A percentile compares a stretch with the other conserved stretches of the same genome.
These are phyloP conservation scores for Acronicta psi DNA, from an alignment of 2,888 invertebrate species.

Conservation along the genomic window DNA sequence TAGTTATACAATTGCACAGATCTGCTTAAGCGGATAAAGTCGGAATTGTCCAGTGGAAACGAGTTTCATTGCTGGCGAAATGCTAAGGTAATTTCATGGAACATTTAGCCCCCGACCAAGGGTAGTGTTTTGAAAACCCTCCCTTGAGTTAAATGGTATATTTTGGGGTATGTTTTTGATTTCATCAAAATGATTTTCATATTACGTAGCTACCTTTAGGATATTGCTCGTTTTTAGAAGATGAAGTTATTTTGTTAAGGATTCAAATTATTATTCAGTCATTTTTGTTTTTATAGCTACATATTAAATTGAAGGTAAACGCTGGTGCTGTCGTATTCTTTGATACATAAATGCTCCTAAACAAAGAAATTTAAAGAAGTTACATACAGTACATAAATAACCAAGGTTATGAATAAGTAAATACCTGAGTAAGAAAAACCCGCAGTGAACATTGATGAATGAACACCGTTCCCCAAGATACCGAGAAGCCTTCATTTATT, in stretches of 20 bases:
- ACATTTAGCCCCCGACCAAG: slow-evolving; percentile 77
- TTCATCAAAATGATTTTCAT: background rate
- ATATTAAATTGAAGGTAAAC: too few relatives aligned
- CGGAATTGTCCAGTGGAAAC: slow-evolving; percentile 68
- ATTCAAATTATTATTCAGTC: too few relatives aligned
- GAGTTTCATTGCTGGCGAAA: slow-evolving; percentile 69
- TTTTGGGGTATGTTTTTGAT: background rate
- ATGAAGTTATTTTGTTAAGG: too few relatives aligned
- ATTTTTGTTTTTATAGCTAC: too few relatives aligned
- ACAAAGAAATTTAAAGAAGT: too few relatives aligned
- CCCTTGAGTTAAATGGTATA: too few relatives aligned
- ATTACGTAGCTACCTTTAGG: too few relatives aligned
- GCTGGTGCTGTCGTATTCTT: too few relatives aligned
- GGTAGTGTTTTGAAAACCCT: slow-evolving; percentile 73
- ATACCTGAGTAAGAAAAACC: slow-evolving; percentile 41
- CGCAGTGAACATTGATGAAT: slow-evolving; percentile 68
- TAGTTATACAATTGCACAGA: slow-evolving; percentile 52
- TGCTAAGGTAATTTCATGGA: slow-evolving; percentile 83
- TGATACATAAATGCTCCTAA: too few relatives aligned
- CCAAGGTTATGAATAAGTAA: slow-evolving; percentile 41
- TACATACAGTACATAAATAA: slow-evolving; percentile 35
- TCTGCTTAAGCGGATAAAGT: slow-evolving; percentile 66
- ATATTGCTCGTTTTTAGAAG: too few relatives aligned
- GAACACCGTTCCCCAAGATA: slow-evolving; percentile 68
- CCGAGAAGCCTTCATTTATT: slow-evolving; percentile 76